Evolutionary conservation across 2,797 vertebrate species (phyloP).

Genomic region (Pangasius sanitwongsei): DNA sequence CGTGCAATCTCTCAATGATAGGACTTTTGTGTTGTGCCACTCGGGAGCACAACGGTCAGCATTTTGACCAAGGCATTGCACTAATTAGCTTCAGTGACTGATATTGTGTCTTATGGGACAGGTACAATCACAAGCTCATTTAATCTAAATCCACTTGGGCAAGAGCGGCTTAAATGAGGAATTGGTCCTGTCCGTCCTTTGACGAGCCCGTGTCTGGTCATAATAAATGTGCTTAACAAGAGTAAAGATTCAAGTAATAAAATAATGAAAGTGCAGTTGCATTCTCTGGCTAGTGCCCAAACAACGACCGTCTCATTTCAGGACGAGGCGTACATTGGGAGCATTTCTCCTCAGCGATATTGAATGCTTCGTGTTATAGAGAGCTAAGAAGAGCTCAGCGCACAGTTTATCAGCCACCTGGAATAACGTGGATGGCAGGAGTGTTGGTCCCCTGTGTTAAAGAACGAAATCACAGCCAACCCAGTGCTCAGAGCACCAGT

Average conservation of each 20-base stretch:
- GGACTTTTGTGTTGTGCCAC: not conserved
- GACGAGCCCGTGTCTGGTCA: constrained; percentile 21
- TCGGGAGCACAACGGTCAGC: not conserved
- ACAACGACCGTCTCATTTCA: constrained; percentile 45
- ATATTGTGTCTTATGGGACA: constrained; percentile 35
- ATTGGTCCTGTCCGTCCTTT: constrained; percentile 24
- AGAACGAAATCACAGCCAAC: constrained; percentile 27
- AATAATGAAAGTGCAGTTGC: constrained; percentile 53
- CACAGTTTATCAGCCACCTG: constrained; percentile 37
- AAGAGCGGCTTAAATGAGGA: constrained; percentile 37
- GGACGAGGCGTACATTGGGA: constrained; percentile 19
- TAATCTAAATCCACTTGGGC: constrained; percentile 46
- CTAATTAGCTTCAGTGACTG: constrained; percentile 29
- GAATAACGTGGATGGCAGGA: constrained; percentile 16
- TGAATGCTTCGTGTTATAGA: not conserved
- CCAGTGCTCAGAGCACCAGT: constrained; percentile 17
- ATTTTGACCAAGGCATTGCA: constrained; percentile 21
- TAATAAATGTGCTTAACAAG: constrained; percentile 43
- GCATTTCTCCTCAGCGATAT: not conserved
- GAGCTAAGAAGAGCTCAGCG: not conserved
- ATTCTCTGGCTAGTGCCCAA: constrained; percentile 49
- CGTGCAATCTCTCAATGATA: not conserved
- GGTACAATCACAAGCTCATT: constrained; percentile 49
- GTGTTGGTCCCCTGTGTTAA: not conserved
- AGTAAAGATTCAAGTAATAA: constrained; percentile 44